A percentile compares a stretch with the other conserved stretches of the same genome.
phyloP scores from a whole-genome alignment of 1,140 invertebrate species.

The Sycophaga agraensis region DNA sequence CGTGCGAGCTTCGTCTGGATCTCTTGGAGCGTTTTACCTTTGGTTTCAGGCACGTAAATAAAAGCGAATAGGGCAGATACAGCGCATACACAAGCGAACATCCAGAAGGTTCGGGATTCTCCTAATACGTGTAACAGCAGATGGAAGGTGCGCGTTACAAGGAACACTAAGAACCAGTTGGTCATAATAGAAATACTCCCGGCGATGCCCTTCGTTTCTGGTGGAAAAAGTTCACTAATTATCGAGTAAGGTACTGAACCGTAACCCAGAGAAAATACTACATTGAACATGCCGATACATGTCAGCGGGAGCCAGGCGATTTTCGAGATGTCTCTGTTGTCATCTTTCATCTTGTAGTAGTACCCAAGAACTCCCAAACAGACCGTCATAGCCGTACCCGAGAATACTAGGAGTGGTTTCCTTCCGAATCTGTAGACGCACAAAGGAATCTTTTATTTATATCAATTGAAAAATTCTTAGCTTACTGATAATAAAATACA shows the following conservation, averaged over 20 bases:
- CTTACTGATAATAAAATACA: no score
- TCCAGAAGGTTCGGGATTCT: constrained; percentile 61
- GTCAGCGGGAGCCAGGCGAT: constrained; percentile 56
- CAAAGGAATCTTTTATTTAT: no score
- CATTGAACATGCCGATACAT: constrained; percentile 53
- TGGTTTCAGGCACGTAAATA: constrained; percentile 76
- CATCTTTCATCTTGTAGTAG: constrained; percentile 60
- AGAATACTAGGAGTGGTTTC: constrained; percentile 62
- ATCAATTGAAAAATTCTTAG: no score
- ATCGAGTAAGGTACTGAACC: constrained; percentile 75
- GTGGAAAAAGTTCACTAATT: constrained; percentile 69
- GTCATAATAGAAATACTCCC: constrained; percentile 61
- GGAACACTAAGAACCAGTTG: constrained; percentile 59
- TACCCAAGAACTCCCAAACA: constrained; percentile 59
- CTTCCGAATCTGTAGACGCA: constrained; percentile 58
- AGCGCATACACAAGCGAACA: constrained; percentile 60
- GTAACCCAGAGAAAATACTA: constrained; percentile 61
- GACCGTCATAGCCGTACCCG: constrained; percentile 56
- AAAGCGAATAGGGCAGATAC: constrained; percentile 59
- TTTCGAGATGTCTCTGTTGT: constrained; percentile 41
- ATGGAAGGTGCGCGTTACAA: constrained; percentile 62
- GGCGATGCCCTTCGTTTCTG: constrained; percentile 63
- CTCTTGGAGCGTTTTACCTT: constrained; percentile 72
- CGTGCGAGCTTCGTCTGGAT: constrained; percentile 65
- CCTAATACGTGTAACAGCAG: constrained; percentile 51